Evolutionary conservation across 2,888 invertebrate genomes (phyloP), one percentile per base, ranked within the genome.

Genomic region (Pammene fasciana): DNA sequence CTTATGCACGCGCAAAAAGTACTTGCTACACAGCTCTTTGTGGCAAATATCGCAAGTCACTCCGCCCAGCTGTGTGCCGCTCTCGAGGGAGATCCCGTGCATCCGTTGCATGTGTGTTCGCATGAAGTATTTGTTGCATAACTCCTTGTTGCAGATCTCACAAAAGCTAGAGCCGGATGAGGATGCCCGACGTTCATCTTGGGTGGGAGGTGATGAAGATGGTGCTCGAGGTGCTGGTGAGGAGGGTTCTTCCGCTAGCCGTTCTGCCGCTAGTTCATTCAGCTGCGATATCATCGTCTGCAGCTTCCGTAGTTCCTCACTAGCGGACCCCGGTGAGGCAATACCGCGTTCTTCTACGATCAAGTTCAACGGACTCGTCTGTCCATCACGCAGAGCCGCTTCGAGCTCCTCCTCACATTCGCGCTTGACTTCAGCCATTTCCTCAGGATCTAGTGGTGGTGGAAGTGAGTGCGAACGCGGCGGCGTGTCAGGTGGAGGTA

Each of bases 101-200:
- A 99, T 99, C 85, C 99, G 96, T 84, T 98, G 96, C 98, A 99
- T 99, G 93, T 99, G 99, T 0, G 99, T 99, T 86, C 99, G 98
- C 96, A 99, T 97, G 89, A 99, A 99, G 87, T 99, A 99, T 89
- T 99, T 99, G 93, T 99, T 99, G 93, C 99, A 99, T 77, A 99
- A 93, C 90, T 99, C 99, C 89, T 99, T 99, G 93, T 99, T 99
- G 90, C 99, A 99, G 74, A 99, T 98, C 86, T 98, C 98, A 86
- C 99, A 99, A 86, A 98, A 98, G 82, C 97, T 97, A 72, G 96
- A 97, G 1, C 97, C 90, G 16, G 89, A 87, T 0, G 95, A 94
- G 52, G 94, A 89, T 46, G 94, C 92, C 55, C 95, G 93, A n/a
- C 92, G 87, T 70, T 91, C 91, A 76, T 89, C 88, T 73, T 88